Base-by-base conservation (phyloP, 2,888 invertebrate genomes). In the Lordiphosa andalusiaca region DNA sequence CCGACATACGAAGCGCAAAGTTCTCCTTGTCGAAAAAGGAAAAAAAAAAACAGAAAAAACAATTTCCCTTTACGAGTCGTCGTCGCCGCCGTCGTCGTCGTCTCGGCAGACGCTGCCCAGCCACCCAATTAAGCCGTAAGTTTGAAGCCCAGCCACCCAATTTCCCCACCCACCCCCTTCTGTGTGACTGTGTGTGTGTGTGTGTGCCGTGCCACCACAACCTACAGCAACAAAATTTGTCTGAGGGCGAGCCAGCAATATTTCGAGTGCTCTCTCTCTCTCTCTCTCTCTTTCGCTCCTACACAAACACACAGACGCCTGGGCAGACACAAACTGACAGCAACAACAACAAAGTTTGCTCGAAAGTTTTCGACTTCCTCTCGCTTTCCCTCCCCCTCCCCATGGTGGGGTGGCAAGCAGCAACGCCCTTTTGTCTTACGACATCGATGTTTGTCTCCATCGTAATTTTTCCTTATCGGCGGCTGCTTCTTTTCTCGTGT, bases 201-300 rank as follows among this genome's bases (percentile, higher is more conserved):
- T n/a, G n/a, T n/a, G n/a, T n/a, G n/a, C n/a, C n/a, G n/a, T 37
- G 21, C 38, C 66, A 62, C 47, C 86, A 69, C 87, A 86, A 87
- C 86, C 86, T 87, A 87, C 83, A 87, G 86, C 87, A 88, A 87
- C 86, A 84, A 73, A 75, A 81, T 77, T 73, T 71, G 73, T 84
- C 83, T 86, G 77, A 84, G 85, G 77, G 66, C 68, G 69, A 30
- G 33, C 21, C 57, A 47, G 74, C 78, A 60, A 53, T 55, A 52
- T 62, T 69, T 63, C 33, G 60, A 19, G 41, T 49, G 55, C 1
- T 6, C 6, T 6, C 69, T 49, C 40, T 69, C 80, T 69, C 1
- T 6, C 6, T 6, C 69, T 49, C 40, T 69, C 80, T 69, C 69
- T 49, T 47, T 70, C 44, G 5, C 50, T 13, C 50, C 12, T 12